Base-by-base conservation (phyloP, 2,888 invertebrate genomes). In the Tipula unca region DNA sequence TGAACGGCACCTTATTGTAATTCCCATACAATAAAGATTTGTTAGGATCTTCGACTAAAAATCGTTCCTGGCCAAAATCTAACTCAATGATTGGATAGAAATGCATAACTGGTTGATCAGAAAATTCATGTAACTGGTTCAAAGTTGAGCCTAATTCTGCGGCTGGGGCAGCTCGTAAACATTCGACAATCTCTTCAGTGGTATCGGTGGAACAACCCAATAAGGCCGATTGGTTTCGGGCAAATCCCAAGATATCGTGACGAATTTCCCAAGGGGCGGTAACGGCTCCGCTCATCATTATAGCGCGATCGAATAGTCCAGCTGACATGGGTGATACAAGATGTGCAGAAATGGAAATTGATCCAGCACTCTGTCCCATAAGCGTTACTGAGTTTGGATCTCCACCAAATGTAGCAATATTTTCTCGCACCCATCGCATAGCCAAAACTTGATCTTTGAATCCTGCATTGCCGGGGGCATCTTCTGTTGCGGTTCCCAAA, bases 401-500 rank as follows among this genome's bases (percentile, higher is more conserved):
- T 0, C 95, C 95, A 0, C 95, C 95, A 87, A 95, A 95, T 0
- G 92, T 89, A 0, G 90, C 92, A 86, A 95, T 94, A 88, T 95
- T 94, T 25, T 92, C 89, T 87, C 92, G 92, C 1, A 95, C 91
- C 95, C 95, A 95, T 87, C 92, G 92, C 85, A 95, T 89, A 0
- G 93, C 94, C 0, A 91, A 89, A 0, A 94, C 94, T 90, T 95
- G 95, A 89, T 95, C 95, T 88, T 94, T 95, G 84, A 94, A 89
- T 0, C 94, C 95, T 82, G 93, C 92, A 89, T 95, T 95, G 3
- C 95, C 95, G 0, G 95, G 94, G 0, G 94, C 93, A 25, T 92
- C 90, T 20, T 92, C 91, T 86, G 93, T 94, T 0, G 94, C 94
- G 0, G 94, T 94, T 87, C 93, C 93, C 84, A 94, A 88, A 88